Evolutionary conservation across 2,797 vertebrate genomes (phyloP).

Genomic region (Carcharodon carcharias): DNA sequence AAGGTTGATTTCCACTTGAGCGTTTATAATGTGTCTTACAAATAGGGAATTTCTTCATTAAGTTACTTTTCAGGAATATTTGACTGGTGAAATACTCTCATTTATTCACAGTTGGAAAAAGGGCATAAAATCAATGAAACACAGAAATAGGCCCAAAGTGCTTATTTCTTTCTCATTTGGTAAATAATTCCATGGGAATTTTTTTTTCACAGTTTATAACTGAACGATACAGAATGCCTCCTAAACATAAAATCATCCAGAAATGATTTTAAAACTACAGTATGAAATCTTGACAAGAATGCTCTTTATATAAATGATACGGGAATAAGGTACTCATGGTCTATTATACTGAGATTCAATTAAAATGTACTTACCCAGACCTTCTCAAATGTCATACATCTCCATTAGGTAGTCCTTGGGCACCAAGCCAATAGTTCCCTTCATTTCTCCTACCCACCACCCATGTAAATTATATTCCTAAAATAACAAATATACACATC

Average conservation of each 20-base stretch:
- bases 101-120: constrained; percentile 7
- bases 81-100: constrained; percentile 29
- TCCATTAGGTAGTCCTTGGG: constrained; percentile 90
- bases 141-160: not conserved
- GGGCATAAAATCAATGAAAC: constrained; percentile 32
- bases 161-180: constrained; percentile 14
- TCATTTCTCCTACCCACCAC: constrained; percentile 98
- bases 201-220: constrained; percentile 10
- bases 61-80: constrained; percentile 31
- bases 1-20: constrained; percentile 23
- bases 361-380: constrained; percentile 75
- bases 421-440: constrained; percentile 87
- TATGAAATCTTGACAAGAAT: constrained; percentile 24
- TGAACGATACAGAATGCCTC: not conserved
- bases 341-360: constrained; percentile 63
- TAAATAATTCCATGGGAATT: constrained; percentile 25
- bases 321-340: constrained; percentile 36
- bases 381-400: constrained; percentile 78
- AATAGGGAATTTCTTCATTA: constrained; percentile 29
- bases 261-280: constrained; percentile 28
- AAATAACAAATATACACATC: constrained; percentile 31
- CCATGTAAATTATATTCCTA: constrained; percentile 91
- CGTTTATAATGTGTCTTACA: not conserved
- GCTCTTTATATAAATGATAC: constrained; percentile 30
- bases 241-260: not conserved